Percentiles rank a stretch among this genome's conserved stretches.
Evolutionary conservation across 2,797 vertebrate genomes (phyloP).

Genomic region (Cossypha caffra): DNA sequence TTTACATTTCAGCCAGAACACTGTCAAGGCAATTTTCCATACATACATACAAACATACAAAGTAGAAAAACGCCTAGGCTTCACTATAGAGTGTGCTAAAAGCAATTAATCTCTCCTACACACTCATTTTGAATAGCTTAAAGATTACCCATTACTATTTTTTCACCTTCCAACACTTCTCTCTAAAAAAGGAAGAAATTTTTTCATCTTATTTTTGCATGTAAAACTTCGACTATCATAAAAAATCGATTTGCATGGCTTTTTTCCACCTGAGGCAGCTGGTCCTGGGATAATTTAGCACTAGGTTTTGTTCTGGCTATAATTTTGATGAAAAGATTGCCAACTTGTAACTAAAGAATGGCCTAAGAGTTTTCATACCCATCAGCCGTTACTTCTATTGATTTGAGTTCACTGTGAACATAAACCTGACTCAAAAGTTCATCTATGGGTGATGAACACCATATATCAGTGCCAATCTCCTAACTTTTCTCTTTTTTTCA

Average conservation of each 20-base stretch:
- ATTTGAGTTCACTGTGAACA: background rate
- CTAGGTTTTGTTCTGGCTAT: background rate
- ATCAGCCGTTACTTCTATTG: background rate
- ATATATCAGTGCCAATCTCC: background rate
- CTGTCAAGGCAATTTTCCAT: constrained; percentile 23
- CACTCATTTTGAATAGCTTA: background rate
- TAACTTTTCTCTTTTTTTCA: background rate
- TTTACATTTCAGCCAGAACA: background rate
- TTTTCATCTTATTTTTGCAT: background rate
- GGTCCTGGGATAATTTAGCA: background rate
- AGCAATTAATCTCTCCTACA: background rate
- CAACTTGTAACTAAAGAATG: background rate
- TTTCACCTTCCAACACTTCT: background rate
- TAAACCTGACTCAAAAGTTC: background rate
- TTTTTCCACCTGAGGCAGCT: background rate
- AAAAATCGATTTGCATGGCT: background rate
- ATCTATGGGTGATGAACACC: background rate
- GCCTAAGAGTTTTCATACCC: background rate
- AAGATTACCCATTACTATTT: background rate
- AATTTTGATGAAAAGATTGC: background rate
- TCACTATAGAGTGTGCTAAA: background rate
- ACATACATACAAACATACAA: background rate
- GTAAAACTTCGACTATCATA: background rate
- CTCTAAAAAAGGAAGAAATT: background rate
- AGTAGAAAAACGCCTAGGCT: background rate